Base-by-base conservation (phyloP, 2,888 invertebrate species). In the Schrankia costaestrigalis region DNA sequence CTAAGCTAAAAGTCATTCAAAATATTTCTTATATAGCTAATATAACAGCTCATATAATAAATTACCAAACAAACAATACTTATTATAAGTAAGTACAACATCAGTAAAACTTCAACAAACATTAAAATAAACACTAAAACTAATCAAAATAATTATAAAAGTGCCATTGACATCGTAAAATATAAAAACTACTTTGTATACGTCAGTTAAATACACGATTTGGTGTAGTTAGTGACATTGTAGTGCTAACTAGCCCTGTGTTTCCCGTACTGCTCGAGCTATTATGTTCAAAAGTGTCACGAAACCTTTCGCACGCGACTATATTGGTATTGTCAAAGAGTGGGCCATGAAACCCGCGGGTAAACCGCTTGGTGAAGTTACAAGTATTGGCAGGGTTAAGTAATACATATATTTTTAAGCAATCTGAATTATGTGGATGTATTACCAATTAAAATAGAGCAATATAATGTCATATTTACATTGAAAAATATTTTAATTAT, bases 301-400 rank as follows among this genome's bases (percentile, higher is more conserved):
- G 59, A 46, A 51, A 42, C 34, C 31, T 15, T 21, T 13, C 35
- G 46, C 64, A 59, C 62, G 64, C 63, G 54, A 59, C 44, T 33
- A 11, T 28, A 14, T 25, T 25, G 26, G 26, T 41, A 30, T 35
- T 17, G 25, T 28, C 29, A 11, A 11, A n/a, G 3, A 12, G 11
- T 19, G 6, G 31, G 56, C 46, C 2, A 41, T 11, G 13, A 9
- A 36, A 34, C 19, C 1, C 17, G 42, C 42, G 42, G 17, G 11
- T 21, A 19, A 25, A 35, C 13, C n/a, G n/a, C n/a, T n/a, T n/a
- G n/a, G n/a, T n/a, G n/a, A n/a, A n/a, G n/a, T n/a, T n/a, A n/a
- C n/a, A n/a, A n/a, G n/a, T n/a, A n/a, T n/a, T n/a, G n/a, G n/a
- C n/a, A n/a, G n/a, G n/a, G n/a, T n/a, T n/a, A 11, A 17, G n/a